phyloP scores from a whole-genome alignment of 2,797 vertebrate genomes.

The Leptatherina wallacei region DNA sequence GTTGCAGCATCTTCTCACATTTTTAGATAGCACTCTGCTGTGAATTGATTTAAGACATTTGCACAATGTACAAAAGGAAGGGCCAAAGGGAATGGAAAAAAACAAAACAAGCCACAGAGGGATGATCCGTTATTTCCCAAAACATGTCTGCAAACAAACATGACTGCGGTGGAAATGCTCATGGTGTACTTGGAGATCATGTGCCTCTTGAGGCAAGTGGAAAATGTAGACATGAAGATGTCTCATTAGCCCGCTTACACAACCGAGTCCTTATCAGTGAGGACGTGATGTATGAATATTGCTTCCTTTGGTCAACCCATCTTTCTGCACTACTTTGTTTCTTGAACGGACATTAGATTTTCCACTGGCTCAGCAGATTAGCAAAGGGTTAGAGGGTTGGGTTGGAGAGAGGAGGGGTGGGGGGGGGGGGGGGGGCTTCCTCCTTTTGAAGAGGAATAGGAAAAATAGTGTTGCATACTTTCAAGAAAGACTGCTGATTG shows the following conservation, averaged over 20 bases:
- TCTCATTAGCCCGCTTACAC: conserved; percentile 60
- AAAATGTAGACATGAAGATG: conserved; percentile 68
- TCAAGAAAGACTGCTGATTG: conserved; percentile 49
- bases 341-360: conserved; percentile 74
- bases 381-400: conserved; percentile 57
- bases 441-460: conserved; percentile 72
- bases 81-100: conserved; percentile 33
- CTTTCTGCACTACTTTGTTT: conserved; percentile 71
- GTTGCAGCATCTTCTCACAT: conserved; percentile 55
- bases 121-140: conserved; percentile 58
- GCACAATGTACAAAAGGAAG: conserved; percentile 50
- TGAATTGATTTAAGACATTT: conserved; percentile 55
- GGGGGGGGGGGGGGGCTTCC: conserved; percentile 53
- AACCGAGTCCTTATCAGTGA: conserved; percentile 66
- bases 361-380: conserved; percentile 85
- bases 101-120: conserved; percentile 25
- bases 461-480: conserved; percentile 57
- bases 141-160: conserved; percentile 56
- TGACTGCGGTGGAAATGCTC: conserved; percentile 51
- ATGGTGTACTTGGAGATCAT: conserved; percentile 57
- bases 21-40: conserved; percentile 41
- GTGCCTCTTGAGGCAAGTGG: conserved; percentile 63
- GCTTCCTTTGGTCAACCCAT: conserved; percentile 77
- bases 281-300: conserved; percentile 76
- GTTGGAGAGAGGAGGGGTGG: conserved; percentile 7